phyloP scores from a whole-genome alignment of 1,140 invertebrate species.

The Drosophila obscura region DNA sequence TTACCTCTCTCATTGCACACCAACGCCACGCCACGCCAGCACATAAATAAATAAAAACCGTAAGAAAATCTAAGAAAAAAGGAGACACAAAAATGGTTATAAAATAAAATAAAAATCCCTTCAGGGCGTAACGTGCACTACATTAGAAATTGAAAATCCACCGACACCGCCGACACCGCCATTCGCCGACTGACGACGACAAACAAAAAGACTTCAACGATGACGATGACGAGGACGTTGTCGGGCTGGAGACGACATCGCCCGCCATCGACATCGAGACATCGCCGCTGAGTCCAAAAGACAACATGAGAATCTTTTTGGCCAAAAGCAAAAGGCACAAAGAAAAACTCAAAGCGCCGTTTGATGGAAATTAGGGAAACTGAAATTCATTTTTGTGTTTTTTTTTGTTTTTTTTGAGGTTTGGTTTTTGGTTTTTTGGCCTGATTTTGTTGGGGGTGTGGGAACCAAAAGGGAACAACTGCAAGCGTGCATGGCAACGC shows the following conservation, averaged over 20 bases:
- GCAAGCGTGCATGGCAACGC: conserved; percentile 77
- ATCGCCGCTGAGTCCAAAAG: conserved; percentile 19
- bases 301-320: conserved; percentile 80
- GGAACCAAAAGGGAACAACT: conserved; percentile 41
- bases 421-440: conserved; percentile 40
- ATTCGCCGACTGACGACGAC: conserved; percentile 27
- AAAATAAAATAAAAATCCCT: conserved; percentile 77
- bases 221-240: conserved; percentile 52
- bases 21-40: conserved; percentile 18
- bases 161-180: conserved; percentile 49
- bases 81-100: conserved; percentile 47
- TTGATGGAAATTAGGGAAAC: conserved; percentile 74
- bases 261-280: conserved; percentile 47
- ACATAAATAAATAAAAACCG: conserved; percentile 72
- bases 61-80: conserved; percentile 59
- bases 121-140: conserved; percentile 80
- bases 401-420: conserved; percentile 44
- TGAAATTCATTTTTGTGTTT: conserved; percentile 39
- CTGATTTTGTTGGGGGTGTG: conserved; percentile 44
- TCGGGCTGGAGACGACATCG: conserved; percentile 28
- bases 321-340: conserved; percentile 23
- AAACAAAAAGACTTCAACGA: conserved; percentile 25
- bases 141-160: conserved; percentile 83
- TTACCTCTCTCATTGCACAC: conserved; percentile 1
- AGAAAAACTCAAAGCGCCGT: conserved; percentile 63